phyloP scores from a whole-genome alignment of 1,140 invertebrate genomes.

The Pseudomyrmex pallidus region DNA sequence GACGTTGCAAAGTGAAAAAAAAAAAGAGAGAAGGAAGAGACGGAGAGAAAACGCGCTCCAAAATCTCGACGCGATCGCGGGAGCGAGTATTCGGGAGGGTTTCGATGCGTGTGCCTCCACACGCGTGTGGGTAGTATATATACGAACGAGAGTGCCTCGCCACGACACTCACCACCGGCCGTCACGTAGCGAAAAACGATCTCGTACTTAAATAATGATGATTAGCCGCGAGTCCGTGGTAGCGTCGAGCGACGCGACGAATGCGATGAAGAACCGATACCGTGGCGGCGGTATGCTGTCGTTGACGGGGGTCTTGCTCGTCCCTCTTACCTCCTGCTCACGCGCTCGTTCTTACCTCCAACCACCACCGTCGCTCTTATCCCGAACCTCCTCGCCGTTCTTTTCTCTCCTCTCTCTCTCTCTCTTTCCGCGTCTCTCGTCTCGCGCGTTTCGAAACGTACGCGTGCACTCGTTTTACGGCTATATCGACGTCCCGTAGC shows the following conservation, averaged over 20 bases:
- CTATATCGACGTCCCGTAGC: slow-evolving; percentile 60
- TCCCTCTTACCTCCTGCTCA: slow-evolving; percentile 37
- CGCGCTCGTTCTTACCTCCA: slow-evolving; percentile 19
- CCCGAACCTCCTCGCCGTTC: neutral
- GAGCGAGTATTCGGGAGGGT: neutral
- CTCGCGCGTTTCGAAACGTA: slow-evolving; percentile 38
- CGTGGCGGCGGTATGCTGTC: slow-evolving; percentile 73
- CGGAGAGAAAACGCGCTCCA: neutral
- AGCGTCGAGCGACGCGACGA: slow-evolving; percentile 77
- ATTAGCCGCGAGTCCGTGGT: slow-evolving; percentile 73
- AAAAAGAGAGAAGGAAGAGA: neutral
- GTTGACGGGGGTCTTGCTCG: slow-evolving; percentile 73
- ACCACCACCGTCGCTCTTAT: neutral
- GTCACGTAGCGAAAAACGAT: slow-evolving; percentile 70
- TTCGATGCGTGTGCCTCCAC: slow-evolving; percentile 26
- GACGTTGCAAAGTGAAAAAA: neutral
- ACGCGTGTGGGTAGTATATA: too few relatives aligned
- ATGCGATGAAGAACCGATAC: slow-evolving; percentile 81
- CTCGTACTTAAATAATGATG: slow-evolving; percentile 80
- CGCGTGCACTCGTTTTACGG: slow-evolving; percentile 38
- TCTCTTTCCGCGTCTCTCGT: neutral
- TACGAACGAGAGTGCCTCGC: slow-evolving; percentile 33
- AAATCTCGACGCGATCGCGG: slow-evolving; percentile 19
- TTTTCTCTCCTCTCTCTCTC: neutral
- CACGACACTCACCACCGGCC: slow-evolving; percentile 14